These are phyloP conservation scores for Eilema caniola DNA, from an alignment of 2,888 invertebrate species.

Conservation along the genomic window DNA sequence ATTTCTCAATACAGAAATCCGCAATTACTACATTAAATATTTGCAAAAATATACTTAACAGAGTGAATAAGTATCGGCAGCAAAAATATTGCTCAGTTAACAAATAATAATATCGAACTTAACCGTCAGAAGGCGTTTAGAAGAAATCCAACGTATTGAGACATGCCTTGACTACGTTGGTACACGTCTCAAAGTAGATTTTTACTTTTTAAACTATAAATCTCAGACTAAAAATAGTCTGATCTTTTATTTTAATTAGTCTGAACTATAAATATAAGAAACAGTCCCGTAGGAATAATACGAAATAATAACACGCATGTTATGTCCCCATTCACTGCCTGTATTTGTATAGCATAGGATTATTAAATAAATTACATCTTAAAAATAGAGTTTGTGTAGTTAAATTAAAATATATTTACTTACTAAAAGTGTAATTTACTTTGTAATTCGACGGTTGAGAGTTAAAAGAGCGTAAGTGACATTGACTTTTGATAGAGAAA, in stretches of 20 bases:
- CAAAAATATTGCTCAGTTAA: slow-evolving; percentile 29
- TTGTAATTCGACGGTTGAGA: neutral
- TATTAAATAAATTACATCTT: slow-evolving; percentile 17
- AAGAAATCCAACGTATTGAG: neutral
- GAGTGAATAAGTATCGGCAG: slow-evolving; percentile 9
- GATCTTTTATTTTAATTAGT: no score
- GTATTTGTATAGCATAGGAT: slow-evolving; percentile 25
- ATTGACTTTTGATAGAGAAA: neutral
- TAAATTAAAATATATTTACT: slow-evolving; percentile 9
- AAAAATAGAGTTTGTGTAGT: slow-evolving; percentile 16
- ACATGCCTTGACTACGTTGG: neutral
- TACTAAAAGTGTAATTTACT: slow-evolving; percentile 17
- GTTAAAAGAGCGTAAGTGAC: neutral
- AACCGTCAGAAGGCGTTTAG: neutral
- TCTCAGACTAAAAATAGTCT: no score
- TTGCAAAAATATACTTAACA: neutral
- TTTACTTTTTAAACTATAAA: neutral
- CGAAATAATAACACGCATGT: slow-evolving; percentile 35
- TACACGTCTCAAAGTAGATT: neutral
- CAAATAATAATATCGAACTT: slow-evolving; percentile 5
- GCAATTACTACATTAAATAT: neutral
- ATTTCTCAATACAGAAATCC: neutral
- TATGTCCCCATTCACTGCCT: slow-evolving; percentile 43
- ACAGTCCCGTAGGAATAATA: slow-evolving; percentile 37
- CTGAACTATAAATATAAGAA: slow-evolving; percentile 25